phyloP scores from a whole-genome alignment of 2,797 vertebrate species.

The Columba guinea region DNA sequence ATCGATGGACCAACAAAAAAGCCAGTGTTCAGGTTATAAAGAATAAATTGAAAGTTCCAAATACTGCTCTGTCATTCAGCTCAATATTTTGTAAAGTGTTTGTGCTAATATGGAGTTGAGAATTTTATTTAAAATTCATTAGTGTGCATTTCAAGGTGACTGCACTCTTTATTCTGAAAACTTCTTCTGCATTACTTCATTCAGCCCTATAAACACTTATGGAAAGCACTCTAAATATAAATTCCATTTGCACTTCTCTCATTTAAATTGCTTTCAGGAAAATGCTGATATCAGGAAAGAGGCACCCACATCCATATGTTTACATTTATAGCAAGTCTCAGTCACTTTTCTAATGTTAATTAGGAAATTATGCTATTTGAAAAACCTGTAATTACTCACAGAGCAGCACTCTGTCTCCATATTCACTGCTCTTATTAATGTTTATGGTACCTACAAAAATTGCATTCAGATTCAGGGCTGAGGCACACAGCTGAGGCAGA shows the following conservation, averaged over 20 bases:
- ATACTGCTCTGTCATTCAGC: background rate
- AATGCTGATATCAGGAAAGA: slow-evolving; percentile 55
- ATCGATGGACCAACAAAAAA: background rate
- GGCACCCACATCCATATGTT: slow-evolving; percentile 60
- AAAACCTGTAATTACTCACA: slow-evolving; percentile 37
- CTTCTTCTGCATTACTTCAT: slow-evolving; percentile 41
- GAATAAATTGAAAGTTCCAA: background rate
- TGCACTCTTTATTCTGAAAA: slow-evolving; percentile 26
- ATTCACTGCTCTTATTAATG: background rate
- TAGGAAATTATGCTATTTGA: slow-evolving; percentile 39
- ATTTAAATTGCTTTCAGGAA: slow-evolving; percentile 55
- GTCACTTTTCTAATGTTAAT: slow-evolving; percentile 40
- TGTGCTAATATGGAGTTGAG: background rate
- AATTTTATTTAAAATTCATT: slow-evolving; percentile 36
- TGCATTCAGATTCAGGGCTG: background rate
- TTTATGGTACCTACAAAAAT: background rate
- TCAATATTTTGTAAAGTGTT: background rate
- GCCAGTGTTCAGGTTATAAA: background rate
- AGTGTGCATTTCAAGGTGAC: slow-evolving; percentile 41
- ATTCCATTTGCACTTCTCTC: slow-evolving; percentile 31
- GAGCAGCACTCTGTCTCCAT: slow-evolving; percentile 7
- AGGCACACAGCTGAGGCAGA: background rate
- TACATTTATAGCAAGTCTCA: slow-evolving; percentile 46
- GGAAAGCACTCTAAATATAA: slow-evolving; percentile 56
- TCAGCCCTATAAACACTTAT: slow-evolving; percentile 21